Evolutionary conservation across 2,797 vertebrate genomes (phyloP), one percentile per base, ranked within the genome.

Genomic region (Hemibagrus guttatus): DNA sequence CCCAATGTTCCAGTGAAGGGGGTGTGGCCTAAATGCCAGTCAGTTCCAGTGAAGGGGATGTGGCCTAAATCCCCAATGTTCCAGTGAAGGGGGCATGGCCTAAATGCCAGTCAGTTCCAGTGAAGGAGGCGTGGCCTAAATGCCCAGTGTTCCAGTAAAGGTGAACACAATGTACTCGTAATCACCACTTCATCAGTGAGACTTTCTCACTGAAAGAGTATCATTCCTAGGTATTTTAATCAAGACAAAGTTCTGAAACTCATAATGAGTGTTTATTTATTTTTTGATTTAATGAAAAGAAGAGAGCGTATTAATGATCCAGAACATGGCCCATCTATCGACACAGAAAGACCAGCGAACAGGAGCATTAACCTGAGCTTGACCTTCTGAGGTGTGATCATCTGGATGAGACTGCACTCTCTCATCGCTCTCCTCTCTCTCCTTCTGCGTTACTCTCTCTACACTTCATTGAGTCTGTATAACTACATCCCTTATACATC

Each of bases 351-450:
- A 19, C n/a, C 56, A 7, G n/a, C n/a, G 39, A 83, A 46, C 42
- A n/a, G 59, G 14, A 49, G 56, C 31, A 84, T 80, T 87, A 87
- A 72, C 82, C 86, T 52, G 64, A 72, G 63, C 11, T 16, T 87
- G 86, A 84, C 88, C 17, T 39, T 52, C 86, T 86, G 83, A 31
- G 71, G 72, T 85, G 90, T 90, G 92, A 90, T 93, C 91, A 91
- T 93, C 91, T 80, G 12, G 21, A 94, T 87, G 89, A 90, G 90
- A 71, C 84, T 86, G 11, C 78, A 82, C 88, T 85, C 72, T 16
- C 76, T 69, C 91, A 92, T 92, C 90, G 84, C 88, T 87, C 88
- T 42, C 23, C 49, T 86, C 81, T 81, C 42, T 23, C 88, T 81
- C 5, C 5, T 87, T 86, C 31, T 75, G 52, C 64, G 14, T 71